Percentiles rank a stretch among this genome's conserved stretches.
Evolutionary conservation across 2,888 invertebrate species (phyloP).

Genomic region (Acrobasis suavella): DNA sequence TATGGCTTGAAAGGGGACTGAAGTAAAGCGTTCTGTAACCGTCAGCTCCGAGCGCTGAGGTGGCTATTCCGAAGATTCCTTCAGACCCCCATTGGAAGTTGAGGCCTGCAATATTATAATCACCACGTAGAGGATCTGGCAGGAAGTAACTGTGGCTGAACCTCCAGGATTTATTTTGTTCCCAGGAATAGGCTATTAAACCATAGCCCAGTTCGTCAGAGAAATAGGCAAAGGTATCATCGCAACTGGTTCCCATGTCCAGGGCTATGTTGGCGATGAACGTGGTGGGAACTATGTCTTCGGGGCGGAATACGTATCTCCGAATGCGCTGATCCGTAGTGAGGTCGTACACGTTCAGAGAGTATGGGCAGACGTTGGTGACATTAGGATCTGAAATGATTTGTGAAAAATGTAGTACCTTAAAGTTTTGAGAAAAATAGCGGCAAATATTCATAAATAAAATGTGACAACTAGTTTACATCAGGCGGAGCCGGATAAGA

Average conservation of each 20-base stretch:
- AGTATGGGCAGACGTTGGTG: slow-evolving; percentile 90
- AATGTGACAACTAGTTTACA: no score
- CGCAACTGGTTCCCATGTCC: slow-evolving; percentile 88
- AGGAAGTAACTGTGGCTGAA: slow-evolving; percentile 90
- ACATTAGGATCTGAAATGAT: slow-evolving; percentile 67
- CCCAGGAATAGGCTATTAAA: slow-evolving; percentile 89
- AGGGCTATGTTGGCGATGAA: slow-evolving; percentile 94
- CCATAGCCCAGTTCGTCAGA: slow-evolving; percentile 93
- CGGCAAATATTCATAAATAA: no score
- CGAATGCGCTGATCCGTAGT: slow-evolving; percentile 87
- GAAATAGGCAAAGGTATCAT: slow-evolving; percentile 90
- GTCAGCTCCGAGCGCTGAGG: slow-evolving; percentile 85
- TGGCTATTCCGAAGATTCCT: slow-evolving; percentile 90
- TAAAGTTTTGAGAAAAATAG: not conserved
- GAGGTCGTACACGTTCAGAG: slow-evolving; percentile 89
- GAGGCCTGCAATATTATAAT: slow-evolving; percentile 89
- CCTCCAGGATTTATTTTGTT: slow-evolving; percentile 89
- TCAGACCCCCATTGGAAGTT: slow-evolving; percentile 94
- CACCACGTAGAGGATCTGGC: slow-evolving; percentile 90
- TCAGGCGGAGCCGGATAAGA: no score
- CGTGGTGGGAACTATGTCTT: slow-evolving; percentile 89
- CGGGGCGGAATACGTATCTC: slow-evolving; percentile 85
- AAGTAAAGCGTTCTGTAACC: slow-evolving; percentile 89
- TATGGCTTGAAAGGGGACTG: slow-evolving; percentile 89
- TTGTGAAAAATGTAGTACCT: not conserved